These are phyloP conservation scores for Bos taurus DNA, from an alignment of 2,113 vertebrate genomes.

Conservation along the genomic window DNA sequence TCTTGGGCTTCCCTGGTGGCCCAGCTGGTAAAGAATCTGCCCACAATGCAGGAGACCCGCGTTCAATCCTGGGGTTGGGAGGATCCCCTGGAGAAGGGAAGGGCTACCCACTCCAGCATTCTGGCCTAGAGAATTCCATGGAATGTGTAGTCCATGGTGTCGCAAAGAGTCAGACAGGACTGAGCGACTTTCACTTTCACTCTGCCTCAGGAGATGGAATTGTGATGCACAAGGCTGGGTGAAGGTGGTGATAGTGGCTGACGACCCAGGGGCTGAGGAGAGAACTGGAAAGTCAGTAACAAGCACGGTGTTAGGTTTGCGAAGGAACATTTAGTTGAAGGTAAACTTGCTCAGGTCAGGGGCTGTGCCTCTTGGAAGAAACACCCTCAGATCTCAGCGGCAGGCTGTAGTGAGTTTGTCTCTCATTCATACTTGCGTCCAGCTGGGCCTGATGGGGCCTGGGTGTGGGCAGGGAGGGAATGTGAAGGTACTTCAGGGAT, in stretches of 20 bases:
- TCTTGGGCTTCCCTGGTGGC: neutral
- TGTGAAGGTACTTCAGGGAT: neutral
- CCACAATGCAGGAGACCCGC: neutral
- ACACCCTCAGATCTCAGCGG: accelerated
- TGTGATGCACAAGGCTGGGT: neutral
- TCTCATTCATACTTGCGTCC: neutral
- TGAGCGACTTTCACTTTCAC: neutral
- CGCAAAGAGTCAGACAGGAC: neutral
- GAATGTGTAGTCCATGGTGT: neutral
- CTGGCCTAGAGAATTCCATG: neutral
- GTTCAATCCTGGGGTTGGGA: neutral
- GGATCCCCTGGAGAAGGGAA: neutral
- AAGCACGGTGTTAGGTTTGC: neutral
- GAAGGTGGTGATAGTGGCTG: neutral
- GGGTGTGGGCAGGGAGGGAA: neutral
- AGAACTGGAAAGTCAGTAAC: neutral
- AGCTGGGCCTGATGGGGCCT: neutral
- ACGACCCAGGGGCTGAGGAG: accelerated
- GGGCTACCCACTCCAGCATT: neutral
- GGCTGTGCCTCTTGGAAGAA: neutral
- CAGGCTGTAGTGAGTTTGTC: neutral
- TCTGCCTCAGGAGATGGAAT: neutral
- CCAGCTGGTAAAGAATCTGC: too few species aligned
- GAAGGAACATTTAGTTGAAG: neutral
- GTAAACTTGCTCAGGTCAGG: neutral